A percentile compares a stretch with the other conserved stretches of the same genome.
Evolutionary conservation across 2,888 invertebrate species (phyloP).

Genomic region (Ichneumoninae sp.): DNA sequence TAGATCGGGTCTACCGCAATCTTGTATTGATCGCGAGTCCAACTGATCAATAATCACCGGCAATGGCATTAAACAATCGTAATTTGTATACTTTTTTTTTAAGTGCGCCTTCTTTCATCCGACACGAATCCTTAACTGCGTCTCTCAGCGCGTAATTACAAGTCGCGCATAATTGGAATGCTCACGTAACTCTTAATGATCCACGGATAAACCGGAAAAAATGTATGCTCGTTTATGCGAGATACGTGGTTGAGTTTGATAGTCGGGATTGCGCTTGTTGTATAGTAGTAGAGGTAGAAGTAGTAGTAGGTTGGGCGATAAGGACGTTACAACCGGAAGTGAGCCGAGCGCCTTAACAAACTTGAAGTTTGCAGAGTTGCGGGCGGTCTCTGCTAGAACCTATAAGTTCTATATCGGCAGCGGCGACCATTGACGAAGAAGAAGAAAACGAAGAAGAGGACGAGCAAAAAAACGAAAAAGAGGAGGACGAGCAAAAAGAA

Average conservation of each 20-base stretch:
- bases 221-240: background rate
- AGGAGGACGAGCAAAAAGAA: background rate
- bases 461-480: too few relatives aligned
- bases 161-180: background rate
- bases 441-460: background rate
- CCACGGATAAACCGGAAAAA: background rate
- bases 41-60: background rate
- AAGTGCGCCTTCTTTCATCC: background rate
- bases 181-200: background rate
- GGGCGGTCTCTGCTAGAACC: constrained; percentile 24
- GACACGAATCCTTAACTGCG: background rate
- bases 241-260: background rate
- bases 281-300: background rate
- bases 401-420: background rate
- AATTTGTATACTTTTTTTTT: background rate
- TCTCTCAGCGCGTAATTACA: background rate
- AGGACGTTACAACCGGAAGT: constrained; percentile 46
- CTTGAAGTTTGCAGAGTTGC: constrained; percentile 46
- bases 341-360: constrained; percentile 47
- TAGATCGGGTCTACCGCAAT: background rate
- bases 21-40: background rate
- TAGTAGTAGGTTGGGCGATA: constrained; percentile 31
- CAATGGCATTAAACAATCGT: background rate
- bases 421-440: constrained; percentile 33
- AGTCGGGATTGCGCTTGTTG: background rate